Evolutionary conservation across 2,888 invertebrate genomes (phyloP).

Genomic region (Metallyticus violacea): DNA sequence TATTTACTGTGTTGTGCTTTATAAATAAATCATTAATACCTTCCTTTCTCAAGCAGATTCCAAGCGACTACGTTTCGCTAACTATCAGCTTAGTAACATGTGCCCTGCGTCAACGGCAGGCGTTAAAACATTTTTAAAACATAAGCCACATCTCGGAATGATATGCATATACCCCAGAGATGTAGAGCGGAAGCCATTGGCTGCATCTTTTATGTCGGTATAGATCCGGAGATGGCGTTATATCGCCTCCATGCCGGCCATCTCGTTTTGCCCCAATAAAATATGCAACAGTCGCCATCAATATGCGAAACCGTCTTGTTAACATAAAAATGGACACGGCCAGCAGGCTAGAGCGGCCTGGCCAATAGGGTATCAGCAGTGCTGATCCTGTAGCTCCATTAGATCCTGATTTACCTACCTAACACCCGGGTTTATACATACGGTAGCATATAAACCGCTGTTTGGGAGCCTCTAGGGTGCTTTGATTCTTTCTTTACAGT

Average conservation of each 20-base stretch:
- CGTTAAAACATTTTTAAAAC: background rate
- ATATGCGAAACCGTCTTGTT: background rate
- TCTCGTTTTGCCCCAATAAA: background rate
- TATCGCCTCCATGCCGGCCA: background rate
- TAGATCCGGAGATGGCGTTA: too few species aligned
- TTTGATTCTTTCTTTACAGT: conserved; percentile 15
- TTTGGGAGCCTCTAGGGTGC: background rate
- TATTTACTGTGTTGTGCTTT: too few species aligned
- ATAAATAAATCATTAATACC: too few species aligned
- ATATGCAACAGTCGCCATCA: background rate
- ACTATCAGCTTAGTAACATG: too few species aligned
- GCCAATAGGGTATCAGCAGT: conserved; percentile 12
- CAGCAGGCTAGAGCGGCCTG: too few species aligned
- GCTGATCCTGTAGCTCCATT: conserved; percentile 6
- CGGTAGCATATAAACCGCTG: conserved; percentile 18
- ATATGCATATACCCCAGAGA: background rate
- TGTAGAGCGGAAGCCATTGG: background rate
- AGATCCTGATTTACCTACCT: conserved; percentile 15
- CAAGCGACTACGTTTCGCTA: too few species aligned
- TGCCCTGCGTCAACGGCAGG: background rate
- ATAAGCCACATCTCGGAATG: background rate
- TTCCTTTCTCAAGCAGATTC: too few species aligned
- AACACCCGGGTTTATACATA: background rate
- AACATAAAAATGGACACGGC: background rate
- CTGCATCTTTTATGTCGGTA: background rate